Conservation (phyloP, 2,797 vertebrate genomes). For the Propithecus perrieri region DNA sequence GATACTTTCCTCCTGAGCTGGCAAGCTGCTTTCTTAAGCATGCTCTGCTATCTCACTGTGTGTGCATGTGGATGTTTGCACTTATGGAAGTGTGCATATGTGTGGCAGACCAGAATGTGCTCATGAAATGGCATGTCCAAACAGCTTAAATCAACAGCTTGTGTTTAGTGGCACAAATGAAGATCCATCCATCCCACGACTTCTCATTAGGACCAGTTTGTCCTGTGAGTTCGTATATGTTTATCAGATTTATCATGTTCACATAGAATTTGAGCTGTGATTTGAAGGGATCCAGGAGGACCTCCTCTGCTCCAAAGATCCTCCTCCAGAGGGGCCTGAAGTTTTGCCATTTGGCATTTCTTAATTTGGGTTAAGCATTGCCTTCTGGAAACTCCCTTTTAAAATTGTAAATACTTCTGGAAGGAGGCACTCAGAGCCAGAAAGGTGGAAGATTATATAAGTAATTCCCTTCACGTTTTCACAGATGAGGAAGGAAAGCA, state of each 20-base stretch:
- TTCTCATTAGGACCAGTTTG: not conserved
- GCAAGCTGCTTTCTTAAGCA: not conserved
- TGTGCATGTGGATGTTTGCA: not conserved
- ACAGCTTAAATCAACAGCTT: not conserved
- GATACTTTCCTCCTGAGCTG: not conserved
- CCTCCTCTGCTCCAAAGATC: not conserved
- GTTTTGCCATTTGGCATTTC: not conserved
- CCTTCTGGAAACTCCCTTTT: not conserved
- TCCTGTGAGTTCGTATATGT: not conserved
- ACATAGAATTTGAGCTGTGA: not conserved
- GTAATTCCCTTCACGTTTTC: not conserved
- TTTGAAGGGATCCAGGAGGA: not conserved
- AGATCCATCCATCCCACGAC: not conserved
- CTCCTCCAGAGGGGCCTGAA: not conserved
- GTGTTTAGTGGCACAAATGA: not conserved
- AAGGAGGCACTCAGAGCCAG: not conserved
- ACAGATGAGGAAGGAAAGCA: not conserved
- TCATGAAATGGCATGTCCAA: not conserved
- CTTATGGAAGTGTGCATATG: not conserved
- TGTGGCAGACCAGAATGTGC: not conserved
- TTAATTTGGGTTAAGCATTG: not conserved
- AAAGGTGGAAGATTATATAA: not conserved
- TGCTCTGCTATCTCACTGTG: not conserved
- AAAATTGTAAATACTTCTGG: not conserved
- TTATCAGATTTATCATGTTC: not conserved